phyloP scores from a whole-genome alignment of 2,113 vertebrate species.

The Abramis brama region DNA sequence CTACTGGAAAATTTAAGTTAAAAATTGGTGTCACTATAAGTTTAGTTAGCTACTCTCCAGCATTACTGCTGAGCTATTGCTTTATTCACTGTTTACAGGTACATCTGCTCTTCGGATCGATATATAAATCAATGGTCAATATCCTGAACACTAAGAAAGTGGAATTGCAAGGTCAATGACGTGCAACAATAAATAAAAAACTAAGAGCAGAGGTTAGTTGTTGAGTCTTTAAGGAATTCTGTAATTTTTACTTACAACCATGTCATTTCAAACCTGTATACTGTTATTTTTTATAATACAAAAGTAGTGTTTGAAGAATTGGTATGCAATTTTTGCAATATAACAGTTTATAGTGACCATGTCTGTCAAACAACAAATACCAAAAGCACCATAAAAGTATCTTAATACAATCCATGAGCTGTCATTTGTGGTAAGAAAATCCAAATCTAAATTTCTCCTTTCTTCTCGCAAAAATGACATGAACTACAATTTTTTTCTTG shows the following conservation, averaged over 20 bases:
- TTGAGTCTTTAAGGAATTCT: background rate
- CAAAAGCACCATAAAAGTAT: background rate
- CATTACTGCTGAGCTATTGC: background rate
- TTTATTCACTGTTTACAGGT: background rate
- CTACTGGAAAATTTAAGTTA: background rate
- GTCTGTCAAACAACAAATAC: no score
- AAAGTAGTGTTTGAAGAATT: no score
- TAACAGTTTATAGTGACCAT: no score
- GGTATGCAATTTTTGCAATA: no score
- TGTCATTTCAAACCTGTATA: no score
- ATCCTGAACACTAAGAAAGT: conserved; percentile 7
- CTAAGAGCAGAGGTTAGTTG: background rate
- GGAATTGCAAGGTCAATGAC: background rate
- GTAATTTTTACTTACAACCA: background rate
- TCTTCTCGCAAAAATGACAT: background rate
- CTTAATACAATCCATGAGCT: background rate
- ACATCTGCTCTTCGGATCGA: background rate
- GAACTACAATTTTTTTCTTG: background rate
- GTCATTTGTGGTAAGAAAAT: background rate
- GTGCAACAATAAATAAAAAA: background rate
- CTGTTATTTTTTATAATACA: no score
- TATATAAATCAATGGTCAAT: conserved; percentile 13
- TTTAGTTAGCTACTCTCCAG: background rate
- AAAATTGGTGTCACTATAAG: background rate
- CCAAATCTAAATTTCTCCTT: background rate